These are phyloP conservation scores for Zingel zingel DNA, from an alignment of 2,113 vertebrate genomes.

Conservation along the genomic window DNA sequence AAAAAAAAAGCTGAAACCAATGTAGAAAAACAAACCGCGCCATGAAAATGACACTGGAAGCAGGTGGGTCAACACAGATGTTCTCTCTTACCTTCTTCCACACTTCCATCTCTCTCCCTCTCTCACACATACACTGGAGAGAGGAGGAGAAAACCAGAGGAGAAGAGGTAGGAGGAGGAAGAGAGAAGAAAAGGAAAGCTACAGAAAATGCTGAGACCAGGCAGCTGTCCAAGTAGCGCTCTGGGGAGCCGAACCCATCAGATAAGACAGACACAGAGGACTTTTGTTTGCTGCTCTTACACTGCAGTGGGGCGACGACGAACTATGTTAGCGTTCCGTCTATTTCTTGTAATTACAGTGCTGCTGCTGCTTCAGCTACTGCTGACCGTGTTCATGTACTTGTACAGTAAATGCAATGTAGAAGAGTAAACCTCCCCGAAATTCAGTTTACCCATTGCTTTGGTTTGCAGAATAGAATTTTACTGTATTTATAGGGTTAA, in stretches of 20 bases:
- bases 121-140: conserved; percentile 9
- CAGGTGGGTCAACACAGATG: conserved; percentile 82
- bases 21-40: conserved; percentile 70
- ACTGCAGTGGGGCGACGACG: conserved; percentile 14
- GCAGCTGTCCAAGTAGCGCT: conserved; percentile 67
- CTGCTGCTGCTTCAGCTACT: conserved; percentile 15
- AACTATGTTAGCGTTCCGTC: conserved; percentile 18
- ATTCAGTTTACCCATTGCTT: not conserved
- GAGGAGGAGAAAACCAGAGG: conserved; percentile 25
- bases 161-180: conserved; percentile 24
- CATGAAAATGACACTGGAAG: conserved; percentile 68
- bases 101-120: conserved; percentile 5
- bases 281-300: conserved; percentile 72
- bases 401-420: not conserved
- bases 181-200: conserved; percentile 25
- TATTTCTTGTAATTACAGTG: conserved; percentile 2
- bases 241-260: conserved; percentile 66
- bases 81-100: conserved; percentile 42
- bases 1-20: conserved; percentile 54
- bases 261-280: conserved; percentile 73
- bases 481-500: not conserved
- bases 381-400: not conserved
- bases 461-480: not conserved
- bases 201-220: conserved; percentile 38
- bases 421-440: not conserved